phyloP scores from a whole-genome alignment of 2,113 vertebrate genomes.

The Pterocles burchelli region DNA sequence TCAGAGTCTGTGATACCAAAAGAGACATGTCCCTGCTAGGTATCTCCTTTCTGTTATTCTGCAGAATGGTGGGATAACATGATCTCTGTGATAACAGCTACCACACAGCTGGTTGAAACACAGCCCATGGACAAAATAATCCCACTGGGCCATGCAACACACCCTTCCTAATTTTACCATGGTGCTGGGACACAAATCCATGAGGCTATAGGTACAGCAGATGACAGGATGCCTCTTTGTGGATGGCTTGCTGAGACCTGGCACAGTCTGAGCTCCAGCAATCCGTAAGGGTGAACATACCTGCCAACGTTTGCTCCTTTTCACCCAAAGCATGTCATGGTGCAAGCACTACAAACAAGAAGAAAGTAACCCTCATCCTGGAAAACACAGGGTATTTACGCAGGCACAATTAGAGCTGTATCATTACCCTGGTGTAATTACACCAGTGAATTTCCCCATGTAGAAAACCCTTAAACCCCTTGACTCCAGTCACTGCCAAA shows the following conservation, averaged over 20 bases:
- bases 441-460: neutral
- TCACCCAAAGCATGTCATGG: neutral
- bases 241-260: neutral
- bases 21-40: rapidly evolving
- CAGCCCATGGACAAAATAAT: neutral
- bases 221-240: neutral
- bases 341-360: rapidly evolving
- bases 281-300: rapidly evolving
- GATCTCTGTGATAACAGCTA: neutral
- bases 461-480: neutral
- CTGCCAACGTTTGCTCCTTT: neutral
- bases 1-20: neutral
- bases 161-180: rapidly evolving
- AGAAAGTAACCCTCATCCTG: neutral
- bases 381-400: neutral
- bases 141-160: neutral
- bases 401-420: neutral
- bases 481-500: neutral
- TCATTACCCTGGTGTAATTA: neutral
- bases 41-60: neutral
- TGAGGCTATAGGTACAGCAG: rapidly evolving
- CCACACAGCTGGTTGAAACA: neutral
- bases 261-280: neutral
- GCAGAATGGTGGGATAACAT: neutral
- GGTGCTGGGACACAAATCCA: neutral